Evolutionary conservation across 2,797 vertebrate genomes (phyloP).

Genomic region (Fringilla coelebs): DNA sequence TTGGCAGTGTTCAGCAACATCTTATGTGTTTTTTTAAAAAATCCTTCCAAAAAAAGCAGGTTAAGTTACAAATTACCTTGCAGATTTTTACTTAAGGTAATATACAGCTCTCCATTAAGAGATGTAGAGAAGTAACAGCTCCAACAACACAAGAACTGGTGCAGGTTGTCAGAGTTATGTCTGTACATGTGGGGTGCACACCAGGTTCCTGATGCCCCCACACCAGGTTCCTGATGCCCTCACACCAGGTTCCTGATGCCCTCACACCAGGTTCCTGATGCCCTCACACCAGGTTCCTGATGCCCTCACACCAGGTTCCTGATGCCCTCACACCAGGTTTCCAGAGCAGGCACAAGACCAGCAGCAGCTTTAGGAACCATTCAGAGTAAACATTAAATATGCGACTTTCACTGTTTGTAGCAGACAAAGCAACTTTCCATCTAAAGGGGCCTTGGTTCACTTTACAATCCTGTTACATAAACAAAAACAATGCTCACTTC

Average conservation of each 20-base stretch:
- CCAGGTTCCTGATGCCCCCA: not conserved
- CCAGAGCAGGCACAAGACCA: accelerated
- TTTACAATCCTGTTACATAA: not conserved
- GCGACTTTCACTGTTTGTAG: not conserved
- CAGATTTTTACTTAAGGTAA: not conserved
- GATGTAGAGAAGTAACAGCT: not conserved
- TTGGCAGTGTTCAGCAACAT: not conserved
- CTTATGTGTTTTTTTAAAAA: accelerated
- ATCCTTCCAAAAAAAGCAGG: not conserved
- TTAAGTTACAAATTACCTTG: not conserved
- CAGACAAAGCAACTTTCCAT: not conserved
- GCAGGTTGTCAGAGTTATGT: not conserved
- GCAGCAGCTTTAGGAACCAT: not conserved
- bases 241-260: not conserved
- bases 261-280: not conserved
- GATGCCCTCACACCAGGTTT: not conserved
- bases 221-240: not conserved
- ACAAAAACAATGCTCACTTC: not conserved
- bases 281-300: not conserved
- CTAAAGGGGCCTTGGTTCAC: not conserved
- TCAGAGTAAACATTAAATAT: not conserved
- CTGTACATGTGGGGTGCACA: no score
- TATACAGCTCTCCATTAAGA: not conserved
- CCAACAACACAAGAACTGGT: not conserved
- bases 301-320: not conserved